phyloP scores from a whole-genome alignment of 1,140 invertebrate species.

The Latrodectus geometricus region DNA sequence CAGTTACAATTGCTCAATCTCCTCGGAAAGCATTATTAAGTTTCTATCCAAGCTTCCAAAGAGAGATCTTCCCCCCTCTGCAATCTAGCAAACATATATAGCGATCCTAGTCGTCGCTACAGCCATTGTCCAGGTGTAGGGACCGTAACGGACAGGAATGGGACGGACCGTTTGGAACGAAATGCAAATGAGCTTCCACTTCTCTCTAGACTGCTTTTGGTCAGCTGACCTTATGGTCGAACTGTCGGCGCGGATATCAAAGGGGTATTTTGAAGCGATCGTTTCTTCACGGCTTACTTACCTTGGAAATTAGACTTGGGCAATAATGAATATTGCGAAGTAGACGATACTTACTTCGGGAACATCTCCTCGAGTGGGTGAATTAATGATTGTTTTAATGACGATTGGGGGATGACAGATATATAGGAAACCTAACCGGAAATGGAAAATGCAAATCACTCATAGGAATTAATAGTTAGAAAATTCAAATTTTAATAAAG shows the following conservation, averaged over 20 bases:
- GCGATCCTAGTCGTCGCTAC: not conserved
- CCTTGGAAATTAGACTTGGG: not conserved
- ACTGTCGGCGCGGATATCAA: not conserved
- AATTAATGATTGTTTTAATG: too few species aligned
- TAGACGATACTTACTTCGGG: too few species aligned
- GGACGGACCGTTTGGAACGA: not conserved
- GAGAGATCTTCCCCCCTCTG: not conserved
- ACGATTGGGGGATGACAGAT: too few species aligned
- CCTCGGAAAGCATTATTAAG: not conserved
- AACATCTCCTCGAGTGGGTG: too few species aligned
- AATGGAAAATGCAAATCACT: too few species aligned
- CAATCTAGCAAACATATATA: not conserved
- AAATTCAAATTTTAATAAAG: too few species aligned
- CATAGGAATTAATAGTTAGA: too few species aligned
- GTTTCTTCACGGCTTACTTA: not conserved
- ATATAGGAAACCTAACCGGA: too few species aligned
- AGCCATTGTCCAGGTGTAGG: not conserved
- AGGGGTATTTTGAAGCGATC: not conserved
- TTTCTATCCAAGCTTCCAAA: not conserved
- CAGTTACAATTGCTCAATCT: not conserved
- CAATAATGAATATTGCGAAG: not conserved
- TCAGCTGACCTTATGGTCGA: not conserved
- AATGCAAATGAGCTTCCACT: not conserved
- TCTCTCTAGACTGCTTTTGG: not conserved
- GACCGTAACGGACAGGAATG: not conserved